These are phyloP conservation scores for Polyploca ridens DNA, from an alignment of 2,888 invertebrate genomes.

Conservation along the genomic window DNA sequence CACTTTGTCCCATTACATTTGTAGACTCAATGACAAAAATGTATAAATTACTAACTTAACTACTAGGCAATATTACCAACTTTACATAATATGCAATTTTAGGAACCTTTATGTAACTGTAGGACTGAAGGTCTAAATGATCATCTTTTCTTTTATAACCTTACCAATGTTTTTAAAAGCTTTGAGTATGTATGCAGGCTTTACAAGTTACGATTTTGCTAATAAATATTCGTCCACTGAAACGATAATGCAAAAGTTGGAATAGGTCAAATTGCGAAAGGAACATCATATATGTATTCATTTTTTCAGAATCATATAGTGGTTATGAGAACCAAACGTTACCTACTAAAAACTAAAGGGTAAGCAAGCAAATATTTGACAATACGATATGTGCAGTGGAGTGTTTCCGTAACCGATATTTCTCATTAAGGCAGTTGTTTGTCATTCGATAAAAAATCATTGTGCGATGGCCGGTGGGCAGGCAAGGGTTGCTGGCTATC, in stretches of 20 bases:
- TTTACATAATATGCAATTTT: no score
- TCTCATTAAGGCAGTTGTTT: constrained; percentile 78
- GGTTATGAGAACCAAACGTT: neutral
- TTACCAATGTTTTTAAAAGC: no score
- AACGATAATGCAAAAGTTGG: neutral
- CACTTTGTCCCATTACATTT: no score
- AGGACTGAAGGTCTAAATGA: constrained; percentile 6
- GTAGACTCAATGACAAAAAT: no score
- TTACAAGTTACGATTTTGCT: constrained; percentile 2
- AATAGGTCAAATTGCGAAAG: constrained; percentile 7
- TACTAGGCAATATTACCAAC: no score
- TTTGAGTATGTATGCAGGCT: no score
- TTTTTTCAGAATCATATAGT: neutral
- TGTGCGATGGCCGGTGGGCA: constrained; percentile 72
- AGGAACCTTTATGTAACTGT: neutral
- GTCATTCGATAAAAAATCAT: constrained; percentile 73
- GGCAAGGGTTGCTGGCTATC: constrained; percentile 66
- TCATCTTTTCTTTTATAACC: neutral
- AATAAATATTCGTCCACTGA: neutral
- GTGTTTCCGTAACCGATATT: constrained; percentile 82
- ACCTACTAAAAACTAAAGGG: constrained; percentile 44
- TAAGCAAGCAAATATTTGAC: constrained; percentile 67
- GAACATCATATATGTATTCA: neutral
- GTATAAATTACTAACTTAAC: no score
- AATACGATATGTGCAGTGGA: constrained; percentile 68